These are phyloP conservation scores for Crocidura indochinensis DNA, from an alignment of 2,797 vertebrate genomes.

Conservation along the genomic window DNA sequence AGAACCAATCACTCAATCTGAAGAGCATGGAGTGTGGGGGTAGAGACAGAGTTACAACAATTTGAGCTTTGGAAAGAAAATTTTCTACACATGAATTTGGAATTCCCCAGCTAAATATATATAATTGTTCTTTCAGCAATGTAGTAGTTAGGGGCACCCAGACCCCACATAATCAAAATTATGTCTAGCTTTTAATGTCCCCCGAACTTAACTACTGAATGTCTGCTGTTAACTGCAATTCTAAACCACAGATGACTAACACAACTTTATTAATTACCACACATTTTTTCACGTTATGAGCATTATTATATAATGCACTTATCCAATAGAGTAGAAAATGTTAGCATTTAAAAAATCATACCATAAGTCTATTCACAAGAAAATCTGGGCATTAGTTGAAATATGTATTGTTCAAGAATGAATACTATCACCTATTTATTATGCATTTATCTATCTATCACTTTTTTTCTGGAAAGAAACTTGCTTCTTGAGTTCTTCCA, in stretches of 20 bases:
- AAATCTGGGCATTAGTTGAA: too few relatives aligned
- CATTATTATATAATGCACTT: background rate
- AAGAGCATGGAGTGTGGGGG: constrained; percentile 27
- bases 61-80: constrained; percentile 79
- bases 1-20: constrained; percentile 85
- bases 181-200: background rate
- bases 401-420: too few relatives aligned
- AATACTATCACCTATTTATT: too few relatives aligned
- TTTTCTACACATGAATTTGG: constrained; percentile 84
- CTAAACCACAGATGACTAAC: background rate
- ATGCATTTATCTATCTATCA: background rate
- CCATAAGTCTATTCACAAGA: too few relatives aligned
- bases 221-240: background rate
- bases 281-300: background rate
- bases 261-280: background rate
- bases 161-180: too few relatives aligned
- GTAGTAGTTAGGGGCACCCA: background rate
- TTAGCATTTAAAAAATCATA: too few relatives aligned
- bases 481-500: background rate
- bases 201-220: background rate
- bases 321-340: too few relatives aligned
- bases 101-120: constrained; percentile 90
- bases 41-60: constrained; percentile 77
- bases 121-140: background rate
- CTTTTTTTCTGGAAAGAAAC: background rate